Evolutionary conservation across 1,140 invertebrate genomes (phyloP).

Genomic region (Rhyzopertha dominica): DNA sequence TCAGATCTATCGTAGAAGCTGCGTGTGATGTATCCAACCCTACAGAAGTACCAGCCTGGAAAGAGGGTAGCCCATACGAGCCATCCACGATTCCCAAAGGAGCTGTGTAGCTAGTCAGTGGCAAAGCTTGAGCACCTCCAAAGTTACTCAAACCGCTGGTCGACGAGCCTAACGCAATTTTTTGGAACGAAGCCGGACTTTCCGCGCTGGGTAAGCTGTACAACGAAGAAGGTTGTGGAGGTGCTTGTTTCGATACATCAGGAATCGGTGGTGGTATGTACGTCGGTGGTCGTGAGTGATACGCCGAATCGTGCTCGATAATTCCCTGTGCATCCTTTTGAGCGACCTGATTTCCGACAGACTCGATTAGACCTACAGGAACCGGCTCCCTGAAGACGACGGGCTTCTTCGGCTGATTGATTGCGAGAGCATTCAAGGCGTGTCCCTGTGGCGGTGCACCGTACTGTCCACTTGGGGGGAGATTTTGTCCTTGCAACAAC

Average conservation of each 20-base stretch:
- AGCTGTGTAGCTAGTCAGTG: conserved; percentile 50
- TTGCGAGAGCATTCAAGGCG: conserved; percentile 22
- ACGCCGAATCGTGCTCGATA: conserved; percentile 47
- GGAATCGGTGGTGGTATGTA: conserved; percentile 62
- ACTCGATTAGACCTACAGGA: conserved; percentile 59
- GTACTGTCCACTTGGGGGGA: conserved; percentile 10
- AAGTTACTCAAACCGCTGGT: conserved; percentile 23
- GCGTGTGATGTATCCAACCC: conserved; percentile 29
- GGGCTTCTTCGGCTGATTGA: conserved; percentile 51
- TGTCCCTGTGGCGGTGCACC: conserved; percentile 15
- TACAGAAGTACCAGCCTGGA: conserved; percentile 23
- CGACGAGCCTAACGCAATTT: conserved; percentile 30
- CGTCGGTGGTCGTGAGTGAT: too few species aligned
- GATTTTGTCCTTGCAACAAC: conserved; percentile 43
- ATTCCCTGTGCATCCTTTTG: conserved; percentile 49
- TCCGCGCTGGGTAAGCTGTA: conserved; percentile 48
- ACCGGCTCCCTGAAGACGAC: conserved; percentile 65
- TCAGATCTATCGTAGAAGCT: conserved; percentile 26
- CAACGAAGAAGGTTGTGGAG: conserved; percentile 45
- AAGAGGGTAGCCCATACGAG: conserved; percentile 47
- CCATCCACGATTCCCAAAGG: conserved; percentile 48
- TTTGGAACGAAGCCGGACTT: conserved; percentile 34
- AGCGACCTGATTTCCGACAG: conserved; percentile 54
- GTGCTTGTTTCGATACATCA: conserved; percentile 46
- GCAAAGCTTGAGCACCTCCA: conserved; percentile 45